phyloP scores from a whole-genome alignment of 2,797 vertebrate genomes.

The Valencia hispanica region DNA sequence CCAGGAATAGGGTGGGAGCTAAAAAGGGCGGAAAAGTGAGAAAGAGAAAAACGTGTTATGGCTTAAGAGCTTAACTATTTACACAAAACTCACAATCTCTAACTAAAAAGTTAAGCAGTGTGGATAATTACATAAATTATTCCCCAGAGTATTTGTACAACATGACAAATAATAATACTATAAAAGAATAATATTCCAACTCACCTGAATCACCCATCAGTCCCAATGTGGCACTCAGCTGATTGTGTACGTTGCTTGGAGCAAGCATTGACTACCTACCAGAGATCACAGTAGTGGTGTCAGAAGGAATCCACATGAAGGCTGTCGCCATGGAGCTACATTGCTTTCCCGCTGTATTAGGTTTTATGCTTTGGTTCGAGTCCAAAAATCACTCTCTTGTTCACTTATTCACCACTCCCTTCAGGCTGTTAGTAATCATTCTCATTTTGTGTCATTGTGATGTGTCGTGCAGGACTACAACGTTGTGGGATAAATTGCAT shows the following conservation, averaged over 20 bases:
- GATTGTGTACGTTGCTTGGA: not conserved
- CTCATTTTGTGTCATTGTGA: not conserved
- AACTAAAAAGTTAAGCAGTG: slow-evolving; percentile 2
- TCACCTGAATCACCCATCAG: not conserved
- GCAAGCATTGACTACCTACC: not conserved
- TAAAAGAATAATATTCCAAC: slow-evolving; percentile 11
- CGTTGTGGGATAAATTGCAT: not conserved
- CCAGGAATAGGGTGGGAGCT: slow-evolving; percentile 22
- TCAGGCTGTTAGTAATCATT: not conserved
- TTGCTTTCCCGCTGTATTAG: slow-evolving; percentile 5
- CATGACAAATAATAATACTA: not conserved
- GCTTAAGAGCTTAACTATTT: slow-evolving; percentile 19
- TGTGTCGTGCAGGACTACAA: not conserved
- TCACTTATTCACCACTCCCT: slow-evolving; percentile 13
- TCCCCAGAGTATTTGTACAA: not conserved
- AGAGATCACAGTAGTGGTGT: slow-evolving; percentile 6
- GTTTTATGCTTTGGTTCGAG: not conserved
- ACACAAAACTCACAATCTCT: not conserved
- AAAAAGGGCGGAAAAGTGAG: slow-evolving; percentile 26
- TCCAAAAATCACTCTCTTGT: slow-evolving; percentile 2
- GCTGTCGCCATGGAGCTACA: slow-evolving; percentile 1
- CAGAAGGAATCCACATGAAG: slow-evolving; percentile 3
- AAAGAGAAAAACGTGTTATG: slow-evolving; percentile 17
- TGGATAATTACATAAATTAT: not conserved
- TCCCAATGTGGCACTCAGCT: not conserved